Conservation (phyloP, 2,888 invertebrate species). For the Unio delphinus region DNA sequence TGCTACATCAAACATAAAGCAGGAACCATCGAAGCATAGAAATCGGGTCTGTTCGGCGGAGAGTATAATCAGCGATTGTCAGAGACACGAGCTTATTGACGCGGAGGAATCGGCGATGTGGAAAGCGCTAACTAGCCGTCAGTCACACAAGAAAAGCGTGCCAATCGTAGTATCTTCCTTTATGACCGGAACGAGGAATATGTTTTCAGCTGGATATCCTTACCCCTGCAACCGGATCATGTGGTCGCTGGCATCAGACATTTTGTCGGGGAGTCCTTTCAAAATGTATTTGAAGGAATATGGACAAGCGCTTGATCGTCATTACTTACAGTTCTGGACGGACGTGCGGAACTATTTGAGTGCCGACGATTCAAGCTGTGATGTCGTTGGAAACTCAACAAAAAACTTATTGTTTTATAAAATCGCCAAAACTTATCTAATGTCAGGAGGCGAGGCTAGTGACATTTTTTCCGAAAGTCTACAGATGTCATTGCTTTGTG, state of each 20-base stretch:
- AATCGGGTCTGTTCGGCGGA: too few species aligned
- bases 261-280: conserved; percentile 40
- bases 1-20: too few species aligned
- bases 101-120: conserved; percentile 7
- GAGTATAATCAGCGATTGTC: too few species aligned
- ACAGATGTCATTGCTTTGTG: conserved; percentile 35
- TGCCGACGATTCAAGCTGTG: conserved; percentile 24
- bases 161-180: conserved; percentile 33
- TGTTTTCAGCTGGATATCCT: conserved; percentile 24
- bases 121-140: background rate
- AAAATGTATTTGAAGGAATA: conserved; percentile 25
- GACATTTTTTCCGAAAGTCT: conserved; percentile 40
- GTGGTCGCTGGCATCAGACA: conserved; percentile 42
- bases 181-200: conserved; percentile 34
- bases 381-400: background rate
- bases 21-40: too few species aligned
- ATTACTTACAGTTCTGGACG: conserved; percentile 45
- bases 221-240: conserved; percentile 25
- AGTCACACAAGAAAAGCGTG: conserved; percentile 2
- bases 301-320: conserved; percentile 16
- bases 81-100: background rate
- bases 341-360: conserved; percentile 46
- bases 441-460: conserved; percentile 11
- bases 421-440: conserved; percentile 34
- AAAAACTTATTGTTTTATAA: conserved; percentile 5